Conservation (phyloP, 2,113 vertebrate genomes). For the Sinosuthora webbiana region DNA sequence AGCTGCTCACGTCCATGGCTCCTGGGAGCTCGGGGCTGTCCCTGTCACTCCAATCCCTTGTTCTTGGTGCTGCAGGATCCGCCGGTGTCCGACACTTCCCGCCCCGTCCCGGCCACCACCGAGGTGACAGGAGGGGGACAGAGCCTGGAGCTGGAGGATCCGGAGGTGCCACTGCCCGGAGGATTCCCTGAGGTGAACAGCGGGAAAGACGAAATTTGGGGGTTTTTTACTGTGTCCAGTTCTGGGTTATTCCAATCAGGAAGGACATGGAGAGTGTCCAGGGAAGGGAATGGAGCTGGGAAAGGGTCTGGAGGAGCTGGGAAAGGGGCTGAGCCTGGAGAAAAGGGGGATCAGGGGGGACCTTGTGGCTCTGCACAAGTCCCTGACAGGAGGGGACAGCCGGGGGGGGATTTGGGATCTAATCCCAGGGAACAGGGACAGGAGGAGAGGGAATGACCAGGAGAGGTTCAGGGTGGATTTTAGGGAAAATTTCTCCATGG, state of each 20-base stretch:
- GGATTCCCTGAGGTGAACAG: constrained; percentile 3
- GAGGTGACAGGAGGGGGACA: background rate
- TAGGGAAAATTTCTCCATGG: too few relatives aligned
- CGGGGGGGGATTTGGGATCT: too few relatives aligned
- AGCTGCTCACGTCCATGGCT: background rate
- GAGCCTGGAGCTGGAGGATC: background rate
- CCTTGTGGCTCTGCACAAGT: too few relatives aligned
- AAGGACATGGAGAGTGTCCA: background rate
- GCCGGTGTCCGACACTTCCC: constrained; percentile 27
- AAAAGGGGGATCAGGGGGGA: too few relatives aligned
- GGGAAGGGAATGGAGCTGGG: background rate
- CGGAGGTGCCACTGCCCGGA: fast-evolving
- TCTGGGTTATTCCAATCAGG: background rate
- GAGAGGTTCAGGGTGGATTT: too few relatives aligned
- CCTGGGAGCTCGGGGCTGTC: background rate
- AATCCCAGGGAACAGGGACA: too few relatives aligned
- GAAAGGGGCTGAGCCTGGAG: too few relatives aligned
- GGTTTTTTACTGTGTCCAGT: background rate
- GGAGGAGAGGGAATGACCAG: too few relatives aligned
- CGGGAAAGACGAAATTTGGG: background rate
- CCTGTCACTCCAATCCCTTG: fast-evolving
- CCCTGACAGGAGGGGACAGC: too few relatives aligned
- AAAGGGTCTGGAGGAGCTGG: background rate
- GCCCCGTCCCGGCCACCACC: background rate
- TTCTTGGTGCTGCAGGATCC: constrained; percentile 46